phyloP scores from a whole-genome alignment of 2,888 invertebrate species.

The Lathronympha strigana region DNA sequence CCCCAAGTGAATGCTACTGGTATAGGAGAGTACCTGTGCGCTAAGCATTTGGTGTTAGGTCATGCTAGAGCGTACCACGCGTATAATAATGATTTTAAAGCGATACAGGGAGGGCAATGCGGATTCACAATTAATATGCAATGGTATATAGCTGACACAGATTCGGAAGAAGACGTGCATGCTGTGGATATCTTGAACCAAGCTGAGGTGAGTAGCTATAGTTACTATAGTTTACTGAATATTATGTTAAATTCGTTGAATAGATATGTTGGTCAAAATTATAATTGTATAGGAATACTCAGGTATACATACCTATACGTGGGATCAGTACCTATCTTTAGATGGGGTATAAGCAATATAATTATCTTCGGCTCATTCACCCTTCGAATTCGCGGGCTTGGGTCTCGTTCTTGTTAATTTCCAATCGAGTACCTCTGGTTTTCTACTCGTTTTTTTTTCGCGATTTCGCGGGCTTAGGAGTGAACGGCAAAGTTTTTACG shows the following conservation, averaged over 20 bases:
- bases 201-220: slow-evolving; percentile 49
- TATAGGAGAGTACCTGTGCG: slow-evolving; percentile 78
- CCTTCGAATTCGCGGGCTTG: too few relatives aligned
- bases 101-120: slow-evolving; percentile 51
- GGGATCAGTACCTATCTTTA: too few relatives aligned
- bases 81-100: slow-evolving; percentile 71
- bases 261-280: background rate
- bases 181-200: slow-evolving; percentile 54
- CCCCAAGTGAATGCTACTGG: slow-evolving; percentile 64
- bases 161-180: slow-evolving; percentile 51
- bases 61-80: slow-evolving; percentile 82
- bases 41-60: slow-evolving; percentile 79
- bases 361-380: too few relatives aligned
- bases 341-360: too few relatives aligned
- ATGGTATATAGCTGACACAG: slow-evolving; percentile 52
- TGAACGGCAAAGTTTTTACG: too few relatives aligned
- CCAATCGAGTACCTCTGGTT: too few relatives aligned
- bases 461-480: too few relatives aligned
- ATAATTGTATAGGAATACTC: background rate
- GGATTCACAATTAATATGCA: slow-evolving; percentile 54
- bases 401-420: too few relatives aligned
- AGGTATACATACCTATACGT: background rate
- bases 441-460: too few relatives aligned
- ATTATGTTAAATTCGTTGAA: background rate
- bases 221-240: background rate